Evolutionary conservation across 2,888 invertebrate genomes (phyloP).

Genomic region (Orthosia gracilis): DNA sequence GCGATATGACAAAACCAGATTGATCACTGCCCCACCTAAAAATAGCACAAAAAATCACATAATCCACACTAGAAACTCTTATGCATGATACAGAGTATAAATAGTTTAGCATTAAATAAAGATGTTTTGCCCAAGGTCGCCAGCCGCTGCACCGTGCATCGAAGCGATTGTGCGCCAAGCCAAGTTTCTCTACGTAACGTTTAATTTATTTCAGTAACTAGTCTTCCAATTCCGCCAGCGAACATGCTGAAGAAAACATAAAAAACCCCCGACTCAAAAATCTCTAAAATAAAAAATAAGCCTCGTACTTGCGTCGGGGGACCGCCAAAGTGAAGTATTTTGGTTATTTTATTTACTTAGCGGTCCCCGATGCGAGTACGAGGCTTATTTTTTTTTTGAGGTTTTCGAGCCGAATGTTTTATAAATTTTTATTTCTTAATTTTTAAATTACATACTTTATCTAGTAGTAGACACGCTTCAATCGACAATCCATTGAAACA

Average conservation of each 20-base stretch:
- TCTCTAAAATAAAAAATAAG: too few species aligned
- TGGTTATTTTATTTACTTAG: too few species aligned
- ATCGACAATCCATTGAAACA: too few species aligned
- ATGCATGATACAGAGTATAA: slow-evolving; percentile 29
- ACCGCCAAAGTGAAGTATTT: too few species aligned
- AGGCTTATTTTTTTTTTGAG: too few species aligned
- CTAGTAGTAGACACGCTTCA: too few species aligned
- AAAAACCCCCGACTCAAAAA: fast-evolving
- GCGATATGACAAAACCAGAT: neutral
- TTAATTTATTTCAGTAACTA: slow-evolving; percentile 53
- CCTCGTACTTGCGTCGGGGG: too few species aligned
- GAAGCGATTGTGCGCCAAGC: slow-evolving; percentile 24
- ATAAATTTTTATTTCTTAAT: too few species aligned
- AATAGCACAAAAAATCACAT: neutral
- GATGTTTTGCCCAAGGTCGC: slow-evolving; percentile 50
- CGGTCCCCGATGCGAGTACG: too few species aligned
- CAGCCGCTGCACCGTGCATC: neutral
- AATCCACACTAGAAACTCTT: neutral
- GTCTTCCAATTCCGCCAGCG: slow-evolving; percentile 7
- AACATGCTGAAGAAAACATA: neutral
- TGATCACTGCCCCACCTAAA: neutral
- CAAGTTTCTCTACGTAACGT: slow-evolving; percentile 48
- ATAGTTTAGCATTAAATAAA: slow-evolving; percentile 56
- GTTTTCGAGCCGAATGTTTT: too few species aligned
- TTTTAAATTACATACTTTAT: too few species aligned